phyloP scores from a whole-genome alignment of 1,140 invertebrate genomes.

The Pristionchus pacificus region DNA sequence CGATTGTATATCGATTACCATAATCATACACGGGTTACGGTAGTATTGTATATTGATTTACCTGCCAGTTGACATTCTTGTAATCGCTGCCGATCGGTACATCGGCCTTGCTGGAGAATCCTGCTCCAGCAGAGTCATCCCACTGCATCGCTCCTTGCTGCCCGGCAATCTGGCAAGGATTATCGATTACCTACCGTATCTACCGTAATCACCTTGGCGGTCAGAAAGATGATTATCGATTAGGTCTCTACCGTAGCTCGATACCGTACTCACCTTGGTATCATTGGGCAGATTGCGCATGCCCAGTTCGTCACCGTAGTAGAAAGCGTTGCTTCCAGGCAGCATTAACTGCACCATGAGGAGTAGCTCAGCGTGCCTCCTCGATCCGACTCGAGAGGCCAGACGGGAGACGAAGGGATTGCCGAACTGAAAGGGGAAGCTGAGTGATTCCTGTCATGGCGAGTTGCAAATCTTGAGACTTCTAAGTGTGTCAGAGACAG shows the following conservation, averaged over 20 bases:
- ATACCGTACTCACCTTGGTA: slow-evolving; percentile 11
- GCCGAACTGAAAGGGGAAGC: slow-evolving; percentile 33
- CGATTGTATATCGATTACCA: slow-evolving; percentile 8
- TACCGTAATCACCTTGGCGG: neutral
- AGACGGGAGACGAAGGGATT: slow-evolving; percentile 35
- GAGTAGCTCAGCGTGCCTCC: slow-evolving; percentile 35
- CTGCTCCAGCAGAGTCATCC: slow-evolving; percentile 21
- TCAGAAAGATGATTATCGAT: no score
- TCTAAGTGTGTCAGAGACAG: no score
- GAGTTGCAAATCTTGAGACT: no score
- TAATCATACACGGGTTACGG: no score
- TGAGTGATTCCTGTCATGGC: no score
- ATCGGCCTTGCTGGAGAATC: slow-evolving; percentile 21
- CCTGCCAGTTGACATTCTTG: slow-evolving; percentile 38
- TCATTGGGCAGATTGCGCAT: slow-evolving; percentile 38
- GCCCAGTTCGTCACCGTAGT: slow-evolving; percentile 42
- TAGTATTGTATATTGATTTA: no score
- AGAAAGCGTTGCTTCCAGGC: slow-evolving; percentile 35
- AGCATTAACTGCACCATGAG: slow-evolving; percentile 35
- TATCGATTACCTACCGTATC: neutral
- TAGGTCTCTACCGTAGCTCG: neutral
- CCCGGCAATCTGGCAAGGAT: slow-evolving; percentile 12
- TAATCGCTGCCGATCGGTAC: slow-evolving; percentile 24
- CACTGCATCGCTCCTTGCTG: slow-evolving; percentile 38
- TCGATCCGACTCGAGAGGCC: slow-evolving; percentile 32